phyloP scores from a whole-genome alignment of 30 jellyfish, hydroid and myxozoan species.

The Aurelia sp. region DNA sequence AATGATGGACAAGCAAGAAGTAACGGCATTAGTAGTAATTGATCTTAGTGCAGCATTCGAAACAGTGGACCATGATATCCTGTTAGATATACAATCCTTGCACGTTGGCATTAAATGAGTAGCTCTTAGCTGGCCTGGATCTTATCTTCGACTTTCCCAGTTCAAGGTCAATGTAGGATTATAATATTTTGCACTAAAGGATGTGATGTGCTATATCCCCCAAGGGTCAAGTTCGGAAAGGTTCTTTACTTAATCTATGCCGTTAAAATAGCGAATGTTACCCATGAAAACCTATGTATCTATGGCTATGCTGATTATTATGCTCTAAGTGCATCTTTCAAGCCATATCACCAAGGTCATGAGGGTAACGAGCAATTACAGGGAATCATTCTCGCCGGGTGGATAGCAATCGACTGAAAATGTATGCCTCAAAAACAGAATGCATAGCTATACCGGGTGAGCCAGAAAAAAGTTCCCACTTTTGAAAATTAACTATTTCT shows the following conservation, averaged over 20 bases:
- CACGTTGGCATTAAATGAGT: no score
- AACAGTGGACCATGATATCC: no score
- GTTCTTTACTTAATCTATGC: constrained; percentile 64
- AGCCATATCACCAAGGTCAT: constrained; percentile 34
- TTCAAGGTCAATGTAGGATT: constrained; percentile 53
- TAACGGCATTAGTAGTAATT: constrained; percentile 47
- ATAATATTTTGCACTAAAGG: constrained; percentile 39
- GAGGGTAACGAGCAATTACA: not conserved
- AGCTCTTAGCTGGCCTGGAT: constrained; percentile 54
- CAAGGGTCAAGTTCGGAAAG: constrained; percentile 58
- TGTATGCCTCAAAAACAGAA: no score
- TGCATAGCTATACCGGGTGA: no score
- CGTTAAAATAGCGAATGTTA: constrained; percentile 53
- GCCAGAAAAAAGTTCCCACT: no score
- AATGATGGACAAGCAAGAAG: constrained; percentile 49
- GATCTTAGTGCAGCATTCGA: no score
- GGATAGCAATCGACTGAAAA: no score
- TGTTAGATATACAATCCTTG: no score
- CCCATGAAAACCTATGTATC: constrained; percentile 56
- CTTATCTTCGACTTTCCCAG: constrained; percentile 47
- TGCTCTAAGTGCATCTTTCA: constrained; percentile 69
- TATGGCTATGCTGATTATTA: constrained; percentile 67
- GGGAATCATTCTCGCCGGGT: not conserved
- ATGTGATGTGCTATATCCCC: constrained; percentile 57
- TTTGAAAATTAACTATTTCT: no score